Evolutionary conservation across 2,888 invertebrate species (phyloP).

Genomic region (Vanessa cardui): DNA sequence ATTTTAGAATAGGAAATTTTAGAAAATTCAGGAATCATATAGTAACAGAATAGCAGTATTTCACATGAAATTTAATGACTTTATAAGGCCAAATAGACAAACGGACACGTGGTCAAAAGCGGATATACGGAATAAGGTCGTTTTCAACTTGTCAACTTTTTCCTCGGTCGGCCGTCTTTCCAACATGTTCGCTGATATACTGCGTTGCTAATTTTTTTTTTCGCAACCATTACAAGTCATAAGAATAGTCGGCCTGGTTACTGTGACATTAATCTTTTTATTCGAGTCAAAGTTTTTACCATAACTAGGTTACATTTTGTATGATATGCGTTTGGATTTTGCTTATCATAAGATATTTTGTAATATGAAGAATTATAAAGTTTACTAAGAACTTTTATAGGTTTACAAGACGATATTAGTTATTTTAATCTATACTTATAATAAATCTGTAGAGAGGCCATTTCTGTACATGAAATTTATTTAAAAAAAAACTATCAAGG

Average conservation of each 20-base stretch:
- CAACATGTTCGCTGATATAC: slow-evolving; percentile 45
- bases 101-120: not conserved
- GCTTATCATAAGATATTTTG: not conserved
- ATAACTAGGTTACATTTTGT: slow-evolving; percentile 1
- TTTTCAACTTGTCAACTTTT: slow-evolving; percentile 19
- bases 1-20: too few species aligned
- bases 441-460: too few species aligned
- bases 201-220: slow-evolving; percentile 22
- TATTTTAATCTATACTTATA: too few species aligned
- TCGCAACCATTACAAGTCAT: slow-evolving; percentile 15
- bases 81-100: not conserved
- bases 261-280: slow-evolving; percentile 13
- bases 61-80: too few species aligned
- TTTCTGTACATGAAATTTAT: too few species aligned
- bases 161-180: slow-evolving; percentile 35
- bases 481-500: too few species aligned
- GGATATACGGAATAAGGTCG: not conserved
- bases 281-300: not conserved
- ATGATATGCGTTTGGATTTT: not conserved
- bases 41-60: too few species aligned
- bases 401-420: too few species aligned
- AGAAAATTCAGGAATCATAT: too few species aligned
- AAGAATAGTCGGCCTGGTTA: slow-evolving; percentile 13
- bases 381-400: too few species aligned
- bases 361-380: not conserved